Conservation (phyloP, 1,140 invertebrate genomes). For the Magallana angulata region DNA sequence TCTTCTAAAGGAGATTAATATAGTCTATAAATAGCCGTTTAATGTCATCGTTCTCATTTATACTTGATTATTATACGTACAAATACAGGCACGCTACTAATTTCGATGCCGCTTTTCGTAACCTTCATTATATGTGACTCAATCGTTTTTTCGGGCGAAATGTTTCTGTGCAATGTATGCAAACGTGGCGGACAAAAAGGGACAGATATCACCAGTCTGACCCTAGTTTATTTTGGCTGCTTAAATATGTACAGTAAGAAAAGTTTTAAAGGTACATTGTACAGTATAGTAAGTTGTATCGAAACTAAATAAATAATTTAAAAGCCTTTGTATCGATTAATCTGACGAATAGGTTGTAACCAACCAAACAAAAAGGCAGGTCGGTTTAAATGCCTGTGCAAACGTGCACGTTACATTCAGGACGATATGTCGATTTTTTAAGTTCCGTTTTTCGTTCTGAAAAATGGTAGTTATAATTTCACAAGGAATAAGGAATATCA, state of each 20-base stretch:
- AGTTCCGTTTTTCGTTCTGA: not conserved
- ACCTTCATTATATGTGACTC: too few relatives aligned
- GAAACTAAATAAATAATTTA: not conserved
- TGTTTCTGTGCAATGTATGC: too few relatives aligned
- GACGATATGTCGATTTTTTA: not conserved
- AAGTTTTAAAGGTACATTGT: not conserved
- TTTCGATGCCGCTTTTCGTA: too few relatives aligned
- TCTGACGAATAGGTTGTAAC: constrained; percentile 17
- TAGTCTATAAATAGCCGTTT: too few relatives aligned
- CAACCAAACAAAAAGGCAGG: constrained; percentile 4
- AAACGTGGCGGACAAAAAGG: too few relatives aligned
- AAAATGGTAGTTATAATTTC: not conserved
- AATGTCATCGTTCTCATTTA: too few relatives aligned
- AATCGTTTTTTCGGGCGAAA: too few relatives aligned
- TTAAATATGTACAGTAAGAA: not conserved
- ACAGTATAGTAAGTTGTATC: not conserved
- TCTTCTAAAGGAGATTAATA: too few relatives aligned
- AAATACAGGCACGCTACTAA: too few relatives aligned
- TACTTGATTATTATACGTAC: too few relatives aligned
- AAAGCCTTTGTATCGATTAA: constrained; percentile 13
- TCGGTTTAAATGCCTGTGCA: constrained; percentile 8
- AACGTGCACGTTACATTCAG: not conserved
- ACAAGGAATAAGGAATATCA: too few relatives aligned
- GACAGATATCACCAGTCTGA: not conserved
- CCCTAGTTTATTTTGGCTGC: not conserved